Percentiles rank a stretch among this genome's conserved stretches.
Conservation (phyloP, 2,888 invertebrate species). For the Drosophila subquinaria region DNA sequence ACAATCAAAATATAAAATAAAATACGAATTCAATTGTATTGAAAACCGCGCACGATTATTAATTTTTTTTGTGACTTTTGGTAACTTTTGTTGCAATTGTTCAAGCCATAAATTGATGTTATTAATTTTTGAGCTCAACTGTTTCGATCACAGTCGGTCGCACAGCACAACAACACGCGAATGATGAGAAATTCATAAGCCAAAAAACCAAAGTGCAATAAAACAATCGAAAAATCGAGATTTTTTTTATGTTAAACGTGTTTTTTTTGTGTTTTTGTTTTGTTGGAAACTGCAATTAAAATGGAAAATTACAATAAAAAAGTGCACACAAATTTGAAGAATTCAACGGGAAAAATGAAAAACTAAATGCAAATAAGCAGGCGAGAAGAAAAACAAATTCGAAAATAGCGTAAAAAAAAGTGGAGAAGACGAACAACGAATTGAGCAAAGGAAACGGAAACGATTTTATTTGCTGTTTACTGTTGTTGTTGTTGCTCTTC, state of each 20-base stretch:
- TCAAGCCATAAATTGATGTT: conserved; percentile 4
- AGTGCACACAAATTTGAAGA: conserved; percentile 18
- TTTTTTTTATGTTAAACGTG: background rate
- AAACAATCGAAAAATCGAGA: conserved; percentile 2
- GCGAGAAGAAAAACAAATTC: conserved; percentile 20
- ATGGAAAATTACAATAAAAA: conserved; percentile 14
- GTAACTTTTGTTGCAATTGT: conserved; percentile 6
- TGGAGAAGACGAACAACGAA: conserved; percentile 11
- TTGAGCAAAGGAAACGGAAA: conserved; percentile 25
- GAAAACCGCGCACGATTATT: background rate
- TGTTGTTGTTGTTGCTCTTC: conserved; percentile 16
- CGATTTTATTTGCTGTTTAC: conserved; percentile 25
- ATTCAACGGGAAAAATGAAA: conserved; percentile 38
- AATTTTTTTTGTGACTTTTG: conserved; percentile 7
- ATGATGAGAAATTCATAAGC: background rate
- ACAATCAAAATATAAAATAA: background rate
- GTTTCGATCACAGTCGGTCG: background rate
- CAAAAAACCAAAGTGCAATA: conserved; percentile 4
- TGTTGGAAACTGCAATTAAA: conserved; percentile 42
- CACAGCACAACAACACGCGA: background rate
- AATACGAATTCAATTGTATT: background rate
- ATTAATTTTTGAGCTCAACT: background rate
- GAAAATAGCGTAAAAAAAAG: conserved; percentile 19
- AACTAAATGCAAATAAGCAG: conserved; percentile 46
- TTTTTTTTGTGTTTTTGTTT: conserved; percentile 55